Evolutionary conservation across 2,797 vertebrate species (phyloP), one percentile per base, ranked within the genome.

Genomic region (Sus cebifrons): DNA sequence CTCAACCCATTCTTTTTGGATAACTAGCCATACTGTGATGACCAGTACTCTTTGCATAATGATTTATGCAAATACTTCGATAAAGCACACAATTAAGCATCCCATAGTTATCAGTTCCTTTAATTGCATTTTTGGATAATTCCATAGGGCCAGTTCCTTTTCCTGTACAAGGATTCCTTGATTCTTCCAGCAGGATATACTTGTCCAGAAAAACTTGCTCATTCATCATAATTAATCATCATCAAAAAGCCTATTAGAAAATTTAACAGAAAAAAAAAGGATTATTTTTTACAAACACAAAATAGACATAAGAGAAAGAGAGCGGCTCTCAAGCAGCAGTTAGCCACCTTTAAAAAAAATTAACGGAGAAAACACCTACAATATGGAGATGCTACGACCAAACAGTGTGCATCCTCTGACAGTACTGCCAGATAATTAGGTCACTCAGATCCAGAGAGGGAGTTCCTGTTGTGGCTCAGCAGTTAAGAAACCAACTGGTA

Each of bases 361-460:
- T 44, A 44, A 44, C 44, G 5, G 9, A 44, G 11, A 64, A 96
- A 98, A 94, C 40, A 68, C 67, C 25, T 92, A 97, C 97, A 97
- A 91, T 97, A 97, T 89, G 93, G 92, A 94, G 97, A 97, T 4
- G 1, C 74, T 70, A 13, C 90, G 95, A 73, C 97, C 97, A 96
- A 98, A 97, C 96, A 98, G 92, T 94, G 91, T 96, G 95, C 95
- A 96, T 97, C 92, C 81, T 77, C 89, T 91, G 71, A 96, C 97
- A 40, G 36, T 92, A 96, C 60, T 95, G 75, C 89, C 95, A 97
- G 96, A 89, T 97, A 97, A 97, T 97, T 90, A 98, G 96, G 93
- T 97, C 86, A 91, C 96, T 97, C 97, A 98, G 98, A 97, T 95
- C 89, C 90, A 83, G 94, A 97, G 44, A 44, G 44, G 44, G 44